Conservation (phyloP, 23 tunicate species). For the Botrylloides violaceus region DNA sequence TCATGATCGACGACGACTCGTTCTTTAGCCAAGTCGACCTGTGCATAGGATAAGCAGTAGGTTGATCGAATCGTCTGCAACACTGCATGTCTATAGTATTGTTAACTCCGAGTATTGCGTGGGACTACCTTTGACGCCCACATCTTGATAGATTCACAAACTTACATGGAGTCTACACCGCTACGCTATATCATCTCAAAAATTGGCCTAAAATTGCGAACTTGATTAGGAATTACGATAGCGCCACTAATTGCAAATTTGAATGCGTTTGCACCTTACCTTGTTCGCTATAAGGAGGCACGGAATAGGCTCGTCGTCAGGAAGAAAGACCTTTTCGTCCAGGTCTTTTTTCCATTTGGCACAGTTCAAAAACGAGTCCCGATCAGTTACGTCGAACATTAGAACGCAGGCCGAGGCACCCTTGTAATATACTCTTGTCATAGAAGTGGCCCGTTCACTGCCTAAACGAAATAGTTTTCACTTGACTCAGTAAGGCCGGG, state of each 20-base stretch:
- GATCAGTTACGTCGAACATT: slow-evolving; percentile 25
- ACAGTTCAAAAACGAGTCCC: slow-evolving; percentile 6
- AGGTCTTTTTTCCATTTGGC: slow-evolving; percentile 24
- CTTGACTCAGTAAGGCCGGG: background rate
- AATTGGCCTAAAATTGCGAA: too few relatives aligned
- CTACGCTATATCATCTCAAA: too few relatives aligned
- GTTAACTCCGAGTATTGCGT: too few relatives aligned
- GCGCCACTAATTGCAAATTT: too few relatives aligned
- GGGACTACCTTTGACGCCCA: too few relatives aligned
- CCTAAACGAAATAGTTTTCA: background rate
- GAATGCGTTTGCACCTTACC: too few relatives aligned
- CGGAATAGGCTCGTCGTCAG: slow-evolving; percentile 7
- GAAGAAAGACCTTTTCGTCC: slow-evolving; percentile 14
- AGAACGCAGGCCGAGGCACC: slow-evolving; percentile 25
- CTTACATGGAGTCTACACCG: too few relatives aligned
- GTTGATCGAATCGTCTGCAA: too few relatives aligned
- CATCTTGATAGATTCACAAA: too few relatives aligned
- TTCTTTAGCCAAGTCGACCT: background rate
- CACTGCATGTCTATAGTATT: too few relatives aligned
- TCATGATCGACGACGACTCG: slow-evolving; percentile 8
- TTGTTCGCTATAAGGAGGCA: slow-evolving; percentile 16
- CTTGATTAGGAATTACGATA: too few relatives aligned
- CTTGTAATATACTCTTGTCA: slow-evolving; percentile 17
- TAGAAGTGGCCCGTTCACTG: slow-evolving; percentile 11
- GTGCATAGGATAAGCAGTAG: background rate